Evolutionary conservation across 1,140 invertebrate genomes (phyloP).

Genomic region (Euschistus heros): DNA sequence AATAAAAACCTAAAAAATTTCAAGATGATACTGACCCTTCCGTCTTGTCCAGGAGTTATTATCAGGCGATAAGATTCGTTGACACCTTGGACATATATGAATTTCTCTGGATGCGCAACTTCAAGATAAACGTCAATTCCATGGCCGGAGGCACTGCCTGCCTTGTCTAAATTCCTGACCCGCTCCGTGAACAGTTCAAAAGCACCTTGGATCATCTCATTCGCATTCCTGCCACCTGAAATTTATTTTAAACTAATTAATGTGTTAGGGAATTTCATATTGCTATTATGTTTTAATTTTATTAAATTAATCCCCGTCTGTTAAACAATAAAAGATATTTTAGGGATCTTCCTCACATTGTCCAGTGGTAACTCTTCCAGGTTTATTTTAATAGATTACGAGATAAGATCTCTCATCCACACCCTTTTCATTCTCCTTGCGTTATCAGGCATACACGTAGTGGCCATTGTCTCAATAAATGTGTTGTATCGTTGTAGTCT

Average conservation of each 20-base stretch:
- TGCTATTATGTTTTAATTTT: background rate
- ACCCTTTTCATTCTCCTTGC: background rate
- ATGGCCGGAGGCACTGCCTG: background rate
- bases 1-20: too few relatives aligned
- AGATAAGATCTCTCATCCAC: too few relatives aligned
- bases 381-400: background rate
- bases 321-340: background rate
- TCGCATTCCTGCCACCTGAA: conserved; percentile 32
- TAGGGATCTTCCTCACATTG: background rate
- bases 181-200: conserved; percentile 9
- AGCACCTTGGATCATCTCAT: conserved; percentile 19
- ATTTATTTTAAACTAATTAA: conserved; percentile 16
- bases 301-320: conserved; percentile 11
- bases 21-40: conserved; percentile 38
- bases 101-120: conserved; percentile 31
- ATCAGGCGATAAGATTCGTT: conserved; percentile 56
- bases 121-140: conserved; percentile 32
- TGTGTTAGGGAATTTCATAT: background rate
- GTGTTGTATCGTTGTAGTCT: too few relatives aligned
- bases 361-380: background rate
- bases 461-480: too few relatives aligned
- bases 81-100: conserved; percentile 47
- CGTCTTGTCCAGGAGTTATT: conserved; percentile 39
- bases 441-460: too few relatives aligned
- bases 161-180: background rate